A percentile compares a stretch with the other conserved stretches of the same genome.
Evolutionary conservation across 2,888 invertebrate genomes (phyloP).

Genomic region (Quadroppia sp.): DNA sequence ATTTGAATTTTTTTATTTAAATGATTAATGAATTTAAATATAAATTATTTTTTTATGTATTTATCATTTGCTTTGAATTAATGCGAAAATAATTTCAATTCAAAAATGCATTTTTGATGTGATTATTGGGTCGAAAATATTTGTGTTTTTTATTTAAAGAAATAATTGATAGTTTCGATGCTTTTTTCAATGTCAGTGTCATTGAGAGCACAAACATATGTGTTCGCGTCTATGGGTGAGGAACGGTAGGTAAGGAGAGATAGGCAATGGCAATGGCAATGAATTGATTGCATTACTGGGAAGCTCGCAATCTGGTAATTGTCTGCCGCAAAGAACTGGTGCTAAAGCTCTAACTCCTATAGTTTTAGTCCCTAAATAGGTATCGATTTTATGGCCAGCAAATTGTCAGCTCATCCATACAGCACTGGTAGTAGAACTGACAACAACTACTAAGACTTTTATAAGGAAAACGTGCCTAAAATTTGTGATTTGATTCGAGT

Average conservation of each 20-base stretch:
- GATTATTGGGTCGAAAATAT: slow-evolving; percentile 1
- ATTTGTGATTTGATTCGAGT: background rate
- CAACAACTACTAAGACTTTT: background rate
- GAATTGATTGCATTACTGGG: slow-evolving; percentile 19
- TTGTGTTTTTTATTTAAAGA: background rate
- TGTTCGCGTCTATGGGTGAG: background rate
- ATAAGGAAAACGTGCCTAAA: background rate
- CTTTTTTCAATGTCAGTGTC: slow-evolving; percentile 8
- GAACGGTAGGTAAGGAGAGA: slow-evolving; percentile 16
- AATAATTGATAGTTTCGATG: slow-evolving; percentile 4
- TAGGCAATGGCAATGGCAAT: background rate
- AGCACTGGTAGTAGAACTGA: background rate
- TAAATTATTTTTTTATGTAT: too few species aligned
- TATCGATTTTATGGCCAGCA: background rate
- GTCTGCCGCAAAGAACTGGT: background rate
- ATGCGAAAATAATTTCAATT: too few species aligned
- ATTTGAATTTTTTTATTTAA: too few species aligned
- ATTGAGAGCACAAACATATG: background rate
- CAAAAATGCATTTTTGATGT: background rate
- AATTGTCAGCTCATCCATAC: background rate
- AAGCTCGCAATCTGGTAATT: slow-evolving; percentile 16
- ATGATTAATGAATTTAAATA: too few species aligned
- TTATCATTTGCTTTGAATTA: too few species aligned
- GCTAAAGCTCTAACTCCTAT: background rate
- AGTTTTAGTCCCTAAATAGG: background rate